Evolutionary conservation across 2,888 invertebrate species (phyloP).

Genomic region (Rotaria magnacalcarata): DNA sequence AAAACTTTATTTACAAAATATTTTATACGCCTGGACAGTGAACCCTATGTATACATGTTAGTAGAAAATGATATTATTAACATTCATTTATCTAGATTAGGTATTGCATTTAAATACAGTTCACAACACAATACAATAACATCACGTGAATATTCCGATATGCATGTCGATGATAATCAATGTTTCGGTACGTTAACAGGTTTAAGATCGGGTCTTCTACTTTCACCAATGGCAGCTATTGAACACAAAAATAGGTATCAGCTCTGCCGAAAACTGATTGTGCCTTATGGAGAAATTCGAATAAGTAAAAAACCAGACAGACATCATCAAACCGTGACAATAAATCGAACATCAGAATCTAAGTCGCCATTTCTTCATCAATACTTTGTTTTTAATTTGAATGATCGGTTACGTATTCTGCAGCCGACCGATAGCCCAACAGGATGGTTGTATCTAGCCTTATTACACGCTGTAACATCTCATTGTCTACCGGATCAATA

Average conservation of each 20-base stretch:
- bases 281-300: neutral
- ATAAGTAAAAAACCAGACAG: neutral
- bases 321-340: neutral
- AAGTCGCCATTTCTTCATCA: too few relatives aligned
- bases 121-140: neutral
- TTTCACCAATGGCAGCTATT: neutral
- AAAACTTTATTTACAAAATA: neutral
- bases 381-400: too few relatives aligned
- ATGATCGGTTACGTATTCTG: too few relatives aligned
- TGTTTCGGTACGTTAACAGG: too few relatives aligned
- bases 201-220: too few relatives aligned
- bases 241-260: neutral
- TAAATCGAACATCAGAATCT: too few relatives aligned
- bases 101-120: neutral
- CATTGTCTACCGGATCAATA: too few relatives aligned
- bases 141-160: too few relatives aligned
- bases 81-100: neutral
- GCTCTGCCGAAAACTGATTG: neutral
- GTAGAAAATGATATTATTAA: neutral
- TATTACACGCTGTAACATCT: too few relatives aligned
- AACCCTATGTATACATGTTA: neutral
- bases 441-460: too few relatives aligned
- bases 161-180: too few relatives aligned
- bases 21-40: neutral
- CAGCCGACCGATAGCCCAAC: too few relatives aligned